A percentile compares a stretch with the other conserved stretches of the same genome.
These are phyloP conservation scores for Pandemis heparana DNA, from an alignment of 2,888 invertebrate genomes.

Conservation along the genomic window DNA sequence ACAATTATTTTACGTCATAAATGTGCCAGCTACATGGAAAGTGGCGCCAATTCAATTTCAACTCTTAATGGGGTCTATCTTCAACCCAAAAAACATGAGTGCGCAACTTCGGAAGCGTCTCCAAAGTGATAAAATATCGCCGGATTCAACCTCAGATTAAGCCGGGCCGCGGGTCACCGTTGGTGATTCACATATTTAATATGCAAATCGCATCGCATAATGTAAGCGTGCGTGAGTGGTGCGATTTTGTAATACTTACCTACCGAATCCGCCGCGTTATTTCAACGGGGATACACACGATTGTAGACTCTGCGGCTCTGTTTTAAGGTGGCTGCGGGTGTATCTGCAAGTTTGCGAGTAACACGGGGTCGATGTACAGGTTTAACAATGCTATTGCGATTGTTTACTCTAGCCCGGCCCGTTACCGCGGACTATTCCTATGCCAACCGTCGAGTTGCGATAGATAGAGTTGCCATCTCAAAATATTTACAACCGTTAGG, in stretches of 20 bases:
- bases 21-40: too few species aligned
- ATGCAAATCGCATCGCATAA: slow-evolving; percentile 55
- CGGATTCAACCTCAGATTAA: slow-evolving; percentile 39
- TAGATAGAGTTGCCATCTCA: too few species aligned
- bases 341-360: neutral
- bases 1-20: too few species aligned
- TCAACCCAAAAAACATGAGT: neutral
- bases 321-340: neutral
- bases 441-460: slow-evolving; percentile 11
- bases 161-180: slow-evolving; percentile 41
- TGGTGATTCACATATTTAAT: slow-evolving; percentile 51
- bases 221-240: slow-evolving; percentile 44
- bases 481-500: too few species aligned
- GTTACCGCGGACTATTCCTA: slow-evolving; percentile 50
- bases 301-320: neutral
- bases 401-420: slow-evolving; percentile 77
- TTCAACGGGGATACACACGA: neutral
- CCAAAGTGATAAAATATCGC: slow-evolving; percentile 35
- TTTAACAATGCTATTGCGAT: slow-evolving; percentile 75
- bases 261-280: slow-evolving; percentile 23
- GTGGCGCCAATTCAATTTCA: too few species aligned
- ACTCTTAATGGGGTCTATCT: too few species aligned
- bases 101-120: neutral
- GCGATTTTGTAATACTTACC: slow-evolving; percentile 52
- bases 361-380: slow-evolving; percentile 45